Percentiles rank a stretch among this genome's conserved stretches.
phyloP scores from a whole-genome alignment of 1,140 invertebrate species.

The Aphelinus atriplicis region DNA sequence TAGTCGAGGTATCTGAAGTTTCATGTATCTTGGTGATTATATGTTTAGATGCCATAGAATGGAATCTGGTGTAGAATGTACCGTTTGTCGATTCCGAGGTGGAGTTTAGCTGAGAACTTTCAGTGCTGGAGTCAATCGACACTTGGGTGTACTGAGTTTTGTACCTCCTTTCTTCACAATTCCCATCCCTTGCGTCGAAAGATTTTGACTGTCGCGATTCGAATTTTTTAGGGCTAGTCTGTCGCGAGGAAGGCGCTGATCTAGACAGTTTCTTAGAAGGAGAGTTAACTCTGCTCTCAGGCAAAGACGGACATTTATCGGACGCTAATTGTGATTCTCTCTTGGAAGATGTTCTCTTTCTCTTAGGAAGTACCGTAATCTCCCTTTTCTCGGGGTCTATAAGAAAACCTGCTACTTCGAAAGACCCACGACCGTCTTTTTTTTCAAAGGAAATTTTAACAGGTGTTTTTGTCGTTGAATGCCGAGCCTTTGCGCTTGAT shows the following conservation, averaged over 20 bases:
- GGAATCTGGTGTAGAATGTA: slow-evolving; percentile 40
- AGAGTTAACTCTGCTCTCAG: slow-evolving; percentile 33
- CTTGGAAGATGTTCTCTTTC: slow-evolving; percentile 31
- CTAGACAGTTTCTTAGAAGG: slow-evolving; percentile 43
- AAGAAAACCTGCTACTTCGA: slow-evolving; percentile 17
- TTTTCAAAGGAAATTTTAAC: slow-evolving; percentile 34
- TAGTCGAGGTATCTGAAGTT: slow-evolving; percentile 59
- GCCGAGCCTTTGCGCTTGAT: background rate
- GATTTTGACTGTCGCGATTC: slow-evolving; percentile 30
- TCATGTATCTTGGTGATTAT: slow-evolving; percentile 48
- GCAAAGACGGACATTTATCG: slow-evolving; percentile 44
- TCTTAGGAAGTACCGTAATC: slow-evolving; percentile 18
- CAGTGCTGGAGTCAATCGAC: slow-evolving; percentile 51
- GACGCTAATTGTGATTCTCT: slow-evolving; percentile 30
- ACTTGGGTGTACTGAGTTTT: slow-evolving; percentile 32
- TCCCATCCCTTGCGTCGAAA: no score
- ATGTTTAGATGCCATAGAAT: slow-evolving; percentile 33
- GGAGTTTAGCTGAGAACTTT: slow-evolving; percentile 50
- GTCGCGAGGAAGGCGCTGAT: slow-evolving; percentile 38
- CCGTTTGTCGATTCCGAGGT: slow-evolving; percentile 36
- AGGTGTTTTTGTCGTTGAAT: background rate
- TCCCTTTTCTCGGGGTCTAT: slow-evolving; percentile 27
- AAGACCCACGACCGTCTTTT: background rate
- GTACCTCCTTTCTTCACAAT: slow-evolving; percentile 1
- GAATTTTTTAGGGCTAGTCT: slow-evolving; percentile 43